Percentiles rank a stretch among this genome's conserved stretches.
Conservation (phyloP, 1,140 invertebrate genomes). For the Popillia japonica region DNA sequence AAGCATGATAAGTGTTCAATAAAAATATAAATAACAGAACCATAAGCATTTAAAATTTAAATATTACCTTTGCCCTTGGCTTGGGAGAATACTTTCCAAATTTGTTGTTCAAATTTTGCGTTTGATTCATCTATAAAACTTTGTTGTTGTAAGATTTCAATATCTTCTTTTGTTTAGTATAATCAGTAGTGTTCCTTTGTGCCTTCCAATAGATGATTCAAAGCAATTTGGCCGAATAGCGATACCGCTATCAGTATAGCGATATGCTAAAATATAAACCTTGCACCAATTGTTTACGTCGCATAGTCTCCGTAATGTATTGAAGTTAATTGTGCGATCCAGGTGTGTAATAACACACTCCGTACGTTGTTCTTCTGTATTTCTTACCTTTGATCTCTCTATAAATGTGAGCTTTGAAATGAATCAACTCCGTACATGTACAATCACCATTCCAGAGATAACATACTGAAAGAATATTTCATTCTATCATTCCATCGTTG, state of each 20-base stretch:
- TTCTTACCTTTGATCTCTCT: background rate
- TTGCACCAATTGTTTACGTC: conserved; percentile 20
- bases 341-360: conserved; percentile 28
- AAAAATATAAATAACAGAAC: no score
- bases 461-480: background rate
- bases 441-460: conserved; percentile 19
- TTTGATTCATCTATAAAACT: no score
- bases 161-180: background rate
- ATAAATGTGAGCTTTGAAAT: background rate
- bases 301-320: background rate
- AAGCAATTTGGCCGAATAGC: background rate
- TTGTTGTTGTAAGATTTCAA: no score
- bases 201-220: background rate
- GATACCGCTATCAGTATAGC: background rate
- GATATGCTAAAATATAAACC: background rate
- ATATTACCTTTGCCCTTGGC: no score
- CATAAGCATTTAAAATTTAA: no score
- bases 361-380: background rate
- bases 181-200: background rate
- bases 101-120: no score
- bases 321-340: background rate
- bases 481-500: background rate
- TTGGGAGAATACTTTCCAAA: no score
- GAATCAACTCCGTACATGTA: background rate
- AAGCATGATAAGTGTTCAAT: no score